Evolutionary conservation across 2,797 vertebrate genomes (phyloP).

Genomic region (Tenualosa thibaudeaui): DNA sequence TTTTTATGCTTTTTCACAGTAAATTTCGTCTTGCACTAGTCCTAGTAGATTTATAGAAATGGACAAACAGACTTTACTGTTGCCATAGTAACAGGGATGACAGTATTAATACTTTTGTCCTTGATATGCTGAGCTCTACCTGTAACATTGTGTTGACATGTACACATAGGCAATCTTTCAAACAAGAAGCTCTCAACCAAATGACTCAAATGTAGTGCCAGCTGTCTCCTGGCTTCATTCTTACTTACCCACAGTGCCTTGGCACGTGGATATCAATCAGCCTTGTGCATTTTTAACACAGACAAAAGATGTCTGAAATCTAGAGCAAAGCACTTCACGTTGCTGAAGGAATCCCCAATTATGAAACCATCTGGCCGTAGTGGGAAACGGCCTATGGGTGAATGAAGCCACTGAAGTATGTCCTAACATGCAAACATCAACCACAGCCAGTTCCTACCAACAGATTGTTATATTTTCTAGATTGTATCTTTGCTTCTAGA

Average conservation of each 20-base stretch:
- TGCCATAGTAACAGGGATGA: conserved; percentile 4
- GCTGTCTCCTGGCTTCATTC: background rate
- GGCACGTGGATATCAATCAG: conserved; percentile 6
- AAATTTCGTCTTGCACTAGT: background rate
- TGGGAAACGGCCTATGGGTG: background rate
- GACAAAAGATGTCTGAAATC: conserved; percentile 16
- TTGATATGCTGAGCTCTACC: background rate
- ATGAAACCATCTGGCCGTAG: conserved; percentile 35
- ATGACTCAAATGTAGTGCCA: background rate
- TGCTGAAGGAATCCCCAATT: conserved; percentile 32
- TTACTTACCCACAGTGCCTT: background rate
- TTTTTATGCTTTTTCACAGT: background rate
- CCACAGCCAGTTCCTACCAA: background rate
- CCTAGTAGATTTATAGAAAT: background rate
- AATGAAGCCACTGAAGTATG: background rate
- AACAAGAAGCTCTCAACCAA: background rate
- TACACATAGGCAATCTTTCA: background rate
- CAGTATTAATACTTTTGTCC: background rate
- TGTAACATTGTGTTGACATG: background rate
- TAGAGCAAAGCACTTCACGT: conserved; percentile 38
- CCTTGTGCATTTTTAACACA: background rate
- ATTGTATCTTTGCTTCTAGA: background rate
- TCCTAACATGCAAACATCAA: background rate
- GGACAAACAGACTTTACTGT: background rate
- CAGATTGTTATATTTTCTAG: background rate